Percentiles rank a stretch among this genome's conserved stretches.
Evolutionary conservation across 2,888 invertebrate species (phyloP).

Genomic region (Rhingia campestris): DNA sequence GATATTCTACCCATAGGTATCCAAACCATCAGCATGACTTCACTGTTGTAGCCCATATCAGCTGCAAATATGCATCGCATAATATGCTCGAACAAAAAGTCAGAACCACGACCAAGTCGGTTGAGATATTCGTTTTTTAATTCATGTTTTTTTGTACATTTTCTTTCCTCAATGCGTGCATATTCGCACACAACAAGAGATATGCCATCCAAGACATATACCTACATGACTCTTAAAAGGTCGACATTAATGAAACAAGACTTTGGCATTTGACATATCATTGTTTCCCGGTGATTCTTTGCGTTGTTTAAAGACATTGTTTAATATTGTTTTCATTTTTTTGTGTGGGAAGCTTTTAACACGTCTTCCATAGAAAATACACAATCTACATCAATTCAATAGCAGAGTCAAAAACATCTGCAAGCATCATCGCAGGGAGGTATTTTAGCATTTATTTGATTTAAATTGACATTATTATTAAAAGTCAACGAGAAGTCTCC

Average conservation of each 20-base stretch:
- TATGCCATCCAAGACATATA: neutral
- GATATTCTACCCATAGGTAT: neutral
- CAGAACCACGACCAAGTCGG: neutral
- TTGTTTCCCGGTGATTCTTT: neutral
- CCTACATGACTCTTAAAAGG: neutral
- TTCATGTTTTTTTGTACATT: neutral
- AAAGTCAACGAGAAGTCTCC: too few species aligned
- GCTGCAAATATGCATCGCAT: conserved; percentile 36
- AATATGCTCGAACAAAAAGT: neutral
- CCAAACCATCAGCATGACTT: neutral
- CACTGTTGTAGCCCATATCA: conserved; percentile 22
- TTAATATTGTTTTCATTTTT: too few species aligned
- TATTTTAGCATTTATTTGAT: too few species aligned
- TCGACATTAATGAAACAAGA: conserved; percentile 52
- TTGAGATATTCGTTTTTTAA: neutral
- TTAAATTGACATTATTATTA: too few species aligned
- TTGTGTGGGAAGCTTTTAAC: too few species aligned
- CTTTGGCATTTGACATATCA: conserved; percentile 53
- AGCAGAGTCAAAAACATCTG: too few species aligned
- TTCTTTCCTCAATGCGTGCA: conserved; percentile 3
- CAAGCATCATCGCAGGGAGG: too few species aligned
- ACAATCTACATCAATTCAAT: too few species aligned
- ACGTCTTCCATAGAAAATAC: too few species aligned
- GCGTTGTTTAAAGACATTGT: too few species aligned
- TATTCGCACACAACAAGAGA: neutral